A percentile compares a stretch with the other conserved stretches of the same genome.
Evolutionary conservation across 2,797 vertebrate species (phyloP).

Genomic region (Diglossa cyanea): DNA sequence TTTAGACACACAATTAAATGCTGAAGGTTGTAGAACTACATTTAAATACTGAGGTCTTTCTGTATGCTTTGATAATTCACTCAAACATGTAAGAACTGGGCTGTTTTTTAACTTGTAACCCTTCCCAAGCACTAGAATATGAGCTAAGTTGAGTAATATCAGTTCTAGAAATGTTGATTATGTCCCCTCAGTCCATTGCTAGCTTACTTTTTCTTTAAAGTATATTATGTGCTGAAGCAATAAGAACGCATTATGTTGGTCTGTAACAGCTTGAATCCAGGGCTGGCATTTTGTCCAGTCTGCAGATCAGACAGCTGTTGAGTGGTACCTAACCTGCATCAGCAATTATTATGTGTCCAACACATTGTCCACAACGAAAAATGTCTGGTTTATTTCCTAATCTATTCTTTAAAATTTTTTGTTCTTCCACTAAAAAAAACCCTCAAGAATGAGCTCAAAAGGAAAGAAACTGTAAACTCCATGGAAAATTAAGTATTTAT

Average conservation of each 20-base stretch:
- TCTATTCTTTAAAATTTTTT: neutral
- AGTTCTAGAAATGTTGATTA: neutral
- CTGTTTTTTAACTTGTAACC: neutral
- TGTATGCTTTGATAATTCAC: neutral
- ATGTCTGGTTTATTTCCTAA: neutral
- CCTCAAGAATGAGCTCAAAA: neutral
- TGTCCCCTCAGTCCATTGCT: neutral
- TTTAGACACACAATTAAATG: neutral
- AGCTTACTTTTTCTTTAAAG: neutral
- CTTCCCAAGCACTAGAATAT: neutral
- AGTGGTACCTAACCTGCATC: neutral
- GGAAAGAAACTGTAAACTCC: neutral
- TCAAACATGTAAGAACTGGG: neutral
- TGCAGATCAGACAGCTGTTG: neutral
- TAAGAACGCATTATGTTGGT: neutral
- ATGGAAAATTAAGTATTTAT: neutral
- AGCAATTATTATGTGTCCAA: neutral
- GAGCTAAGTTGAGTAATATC: neutral
- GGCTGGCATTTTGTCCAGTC: neutral
- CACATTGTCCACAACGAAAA: neutral
- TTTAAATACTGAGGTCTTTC: neutral
- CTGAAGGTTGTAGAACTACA: rapidly evolving
- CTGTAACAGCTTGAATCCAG: conserved; percentile 31
- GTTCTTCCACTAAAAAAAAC: neutral
- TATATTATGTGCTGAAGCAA: neutral